Evolutionary conservation across 2,113 vertebrate species (phyloP).

Genomic region (Xyliphius kryptos): DNA sequence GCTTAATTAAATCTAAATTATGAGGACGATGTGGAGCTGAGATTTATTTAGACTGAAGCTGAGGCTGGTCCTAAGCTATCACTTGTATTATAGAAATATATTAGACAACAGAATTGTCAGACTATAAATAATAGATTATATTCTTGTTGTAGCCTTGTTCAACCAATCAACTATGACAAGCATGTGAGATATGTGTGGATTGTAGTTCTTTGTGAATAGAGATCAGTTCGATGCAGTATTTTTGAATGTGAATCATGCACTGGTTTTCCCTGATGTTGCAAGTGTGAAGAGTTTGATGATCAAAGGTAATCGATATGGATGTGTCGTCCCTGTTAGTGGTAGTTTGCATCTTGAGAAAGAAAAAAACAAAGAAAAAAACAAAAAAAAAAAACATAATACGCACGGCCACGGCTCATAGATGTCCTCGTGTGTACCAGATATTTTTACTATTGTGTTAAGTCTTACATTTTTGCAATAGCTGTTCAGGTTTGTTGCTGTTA

Average conservation of each 20-base stretch:
- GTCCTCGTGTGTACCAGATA: not conserved
- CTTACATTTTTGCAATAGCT: constrained; percentile 1
- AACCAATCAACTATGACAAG: constrained; percentile 15
- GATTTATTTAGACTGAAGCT: constrained; percentile 32
- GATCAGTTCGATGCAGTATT: constrained; percentile 23
- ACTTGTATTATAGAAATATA: constrained; percentile 10
- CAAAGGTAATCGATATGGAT: not conserved
- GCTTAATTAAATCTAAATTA: not conserved
- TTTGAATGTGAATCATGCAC: constrained; percentile 33
- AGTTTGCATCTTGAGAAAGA: not conserved
- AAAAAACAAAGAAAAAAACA: not conserved
- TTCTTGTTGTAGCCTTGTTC: not conserved
- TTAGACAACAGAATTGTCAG: constrained; percentile 15
- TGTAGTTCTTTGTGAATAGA: constrained; percentile 15
- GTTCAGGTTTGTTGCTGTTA: not conserved
- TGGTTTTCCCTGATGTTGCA: constrained; percentile 9
- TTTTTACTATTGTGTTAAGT: not conserved
- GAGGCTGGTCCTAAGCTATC: constrained; percentile 36
- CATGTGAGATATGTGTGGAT: constrained; percentile 9
- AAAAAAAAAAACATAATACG: not conserved
- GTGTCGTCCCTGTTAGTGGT: not conserved
- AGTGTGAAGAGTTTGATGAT: constrained; percentile 16
- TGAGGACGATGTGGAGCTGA: not conserved
- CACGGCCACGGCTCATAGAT: not conserved
- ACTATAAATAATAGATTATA: not conserved